Evolutionary conservation across 1,140 invertebrate species (phyloP).

Genomic region (Pomacea maculata): DNA sequence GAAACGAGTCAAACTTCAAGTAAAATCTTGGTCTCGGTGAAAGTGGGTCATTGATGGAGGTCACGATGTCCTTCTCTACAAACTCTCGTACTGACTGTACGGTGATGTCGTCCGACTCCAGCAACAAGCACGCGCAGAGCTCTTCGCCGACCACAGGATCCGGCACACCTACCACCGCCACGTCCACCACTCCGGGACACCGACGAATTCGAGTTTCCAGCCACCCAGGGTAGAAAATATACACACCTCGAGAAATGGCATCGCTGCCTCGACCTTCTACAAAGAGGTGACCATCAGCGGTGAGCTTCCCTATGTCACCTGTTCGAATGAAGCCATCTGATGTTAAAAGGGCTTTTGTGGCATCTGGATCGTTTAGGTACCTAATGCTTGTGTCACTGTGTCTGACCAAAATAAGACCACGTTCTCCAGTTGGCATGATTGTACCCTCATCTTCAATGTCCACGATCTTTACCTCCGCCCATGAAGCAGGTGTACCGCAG

Average conservation of each 20-base stretch:
- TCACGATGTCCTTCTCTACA: conserved; percentile 6
- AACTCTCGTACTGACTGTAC: neutral
- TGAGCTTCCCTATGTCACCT: conserved; percentile 10
- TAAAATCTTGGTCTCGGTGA: neutral
- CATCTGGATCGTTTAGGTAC: neutral
- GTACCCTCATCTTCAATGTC: neutral
- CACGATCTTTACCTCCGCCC: neutral
- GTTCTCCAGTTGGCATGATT: neutral
- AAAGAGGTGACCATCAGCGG: conserved; percentile 2
- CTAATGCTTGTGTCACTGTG: too few species aligned
- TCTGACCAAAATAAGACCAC: neutral
- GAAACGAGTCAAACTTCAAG: conserved; percentile 6
- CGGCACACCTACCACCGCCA: conserved; percentile 1
- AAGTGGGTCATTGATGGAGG: neutral
- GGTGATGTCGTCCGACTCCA: neutral
- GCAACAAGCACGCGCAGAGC: conserved; percentile 15
- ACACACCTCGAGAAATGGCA: conserved; percentile 5
- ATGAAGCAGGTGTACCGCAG: neutral
- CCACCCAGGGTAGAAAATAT: conserved; percentile 1
- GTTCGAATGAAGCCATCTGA: conserved; percentile 4
- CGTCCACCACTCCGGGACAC: conserved; percentile 4
- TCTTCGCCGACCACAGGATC: conserved; percentile 6
- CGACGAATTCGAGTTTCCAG: conserved; percentile 2
- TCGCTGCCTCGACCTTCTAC: conserved; percentile 6
- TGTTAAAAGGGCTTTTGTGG: conserved; percentile 15